Conservation (phyloP, 2,888 invertebrate species). For the Xylota sylvarum region DNA sequence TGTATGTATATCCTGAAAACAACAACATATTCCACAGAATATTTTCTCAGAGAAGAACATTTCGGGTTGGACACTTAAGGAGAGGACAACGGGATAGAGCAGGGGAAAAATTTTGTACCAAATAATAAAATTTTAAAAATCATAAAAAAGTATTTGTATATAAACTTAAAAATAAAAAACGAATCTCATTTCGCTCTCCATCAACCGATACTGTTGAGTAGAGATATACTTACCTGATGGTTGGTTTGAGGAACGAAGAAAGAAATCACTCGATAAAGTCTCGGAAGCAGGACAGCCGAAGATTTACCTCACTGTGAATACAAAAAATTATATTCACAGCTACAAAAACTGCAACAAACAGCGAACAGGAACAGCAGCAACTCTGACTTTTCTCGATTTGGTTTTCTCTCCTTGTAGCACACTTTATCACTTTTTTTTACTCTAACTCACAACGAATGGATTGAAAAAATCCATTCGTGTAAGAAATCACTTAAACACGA, state of each 20-base stretch:
- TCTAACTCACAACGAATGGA: conserved; percentile 9
- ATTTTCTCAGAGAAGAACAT: conserved; percentile 35
- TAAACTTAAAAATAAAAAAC: conserved; percentile 78
- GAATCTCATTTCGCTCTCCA: conserved; percentile 81
- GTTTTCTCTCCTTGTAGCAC: conserved; percentile 23
- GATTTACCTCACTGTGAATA: conserved; percentile 81
- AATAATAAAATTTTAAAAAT: conserved; percentile 50
- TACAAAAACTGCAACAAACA: conserved; percentile 78
- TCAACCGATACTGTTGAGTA: conserved; percentile 87
- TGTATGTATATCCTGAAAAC: conserved; percentile 32
- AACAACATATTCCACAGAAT: conserved; percentile 52
- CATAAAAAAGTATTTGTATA: conserved; percentile 54
- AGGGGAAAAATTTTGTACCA: conserved; percentile 37
- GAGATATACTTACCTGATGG: conserved; percentile 86
- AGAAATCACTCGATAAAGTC: conserved; percentile 49
- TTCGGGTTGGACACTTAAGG: conserved; percentile 38
- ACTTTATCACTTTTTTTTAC: conserved; percentile 51
- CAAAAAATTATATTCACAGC: conserved; percentile 79
- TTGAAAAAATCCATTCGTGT: not conserved
- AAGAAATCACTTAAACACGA: conserved; percentile 65
- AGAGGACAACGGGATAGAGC: conserved; percentile 36
- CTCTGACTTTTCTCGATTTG: conserved; percentile 45
- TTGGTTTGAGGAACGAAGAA: conserved; percentile 4
- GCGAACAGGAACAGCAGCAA: conserved; percentile 54
- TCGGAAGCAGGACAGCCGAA: conserved; percentile 38